Percentiles rank a stretch among this genome's conserved stretches.
phyloP scores from a whole-genome alignment of 2,888 invertebrate genomes.

The Rhorus exstirpatorius region DNA sequence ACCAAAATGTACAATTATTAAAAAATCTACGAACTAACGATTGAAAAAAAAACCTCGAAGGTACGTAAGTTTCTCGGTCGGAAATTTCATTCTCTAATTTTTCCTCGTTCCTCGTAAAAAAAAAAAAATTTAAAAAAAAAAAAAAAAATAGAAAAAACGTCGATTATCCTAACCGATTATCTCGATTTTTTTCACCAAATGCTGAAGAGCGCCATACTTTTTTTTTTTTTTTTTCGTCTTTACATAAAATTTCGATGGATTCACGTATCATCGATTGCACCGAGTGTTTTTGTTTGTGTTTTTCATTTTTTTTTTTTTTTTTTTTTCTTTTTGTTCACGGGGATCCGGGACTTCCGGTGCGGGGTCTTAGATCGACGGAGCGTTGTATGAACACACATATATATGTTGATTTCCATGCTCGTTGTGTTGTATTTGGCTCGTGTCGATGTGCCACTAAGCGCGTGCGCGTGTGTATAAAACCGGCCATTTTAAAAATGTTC shows the following conservation, averaged over 20 bases:
- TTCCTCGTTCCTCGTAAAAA: background rate
- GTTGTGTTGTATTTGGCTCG: slow-evolving; percentile 29
- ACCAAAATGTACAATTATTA: slow-evolving; percentile 46
- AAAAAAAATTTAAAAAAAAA: no score
- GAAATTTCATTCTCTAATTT: slow-evolving; percentile 17
- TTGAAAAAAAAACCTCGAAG: slow-evolving; percentile 5
- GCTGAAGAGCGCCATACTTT: background rate
- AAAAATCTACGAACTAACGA: slow-evolving; percentile 38
- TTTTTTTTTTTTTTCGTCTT: no score
- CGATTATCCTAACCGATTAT: slow-evolving; percentile 12
- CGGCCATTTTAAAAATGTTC: slow-evolving; percentile 63
- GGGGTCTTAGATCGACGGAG: slow-evolving; percentile 47
- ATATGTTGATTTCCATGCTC: slow-evolving; percentile 40
- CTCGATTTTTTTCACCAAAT: slow-evolving; percentile 5
- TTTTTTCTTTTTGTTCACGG: slow-evolving; percentile 24
- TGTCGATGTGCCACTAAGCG: slow-evolving; percentile 26
- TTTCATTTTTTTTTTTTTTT: slow-evolving; percentile 13
- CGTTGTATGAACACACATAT: slow-evolving; percentile 28
- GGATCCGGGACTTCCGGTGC: slow-evolving; percentile 32
- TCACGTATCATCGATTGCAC: slow-evolving; percentile 47
- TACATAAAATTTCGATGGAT: slow-evolving; percentile 47
- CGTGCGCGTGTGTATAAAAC: slow-evolving; percentile 24
- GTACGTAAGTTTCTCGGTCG: slow-evolving; percentile 7
- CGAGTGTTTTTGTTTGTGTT: slow-evolving; percentile 19
- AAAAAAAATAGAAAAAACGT: slow-evolving; percentile 5